A percentile compares a stretch with the other conserved stretches of the same genome.
Evolutionary conservation across 2,797 vertebrate species (phyloP).

Genomic region (Balearica regulorum): DNA sequence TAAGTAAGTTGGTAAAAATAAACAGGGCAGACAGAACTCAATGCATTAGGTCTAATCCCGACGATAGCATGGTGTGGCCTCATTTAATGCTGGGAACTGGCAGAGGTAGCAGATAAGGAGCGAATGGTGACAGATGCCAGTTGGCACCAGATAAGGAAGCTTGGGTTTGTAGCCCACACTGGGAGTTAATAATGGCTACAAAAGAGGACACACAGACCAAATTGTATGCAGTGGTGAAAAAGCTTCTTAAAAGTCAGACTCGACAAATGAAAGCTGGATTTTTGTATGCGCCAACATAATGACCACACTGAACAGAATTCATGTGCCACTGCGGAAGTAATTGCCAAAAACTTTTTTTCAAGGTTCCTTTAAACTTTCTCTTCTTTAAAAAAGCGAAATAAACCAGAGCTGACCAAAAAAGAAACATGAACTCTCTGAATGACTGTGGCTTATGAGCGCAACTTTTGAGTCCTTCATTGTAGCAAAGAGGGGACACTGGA

Average conservation of each 20-base stretch:
- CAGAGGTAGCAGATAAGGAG: slow-evolving; percentile 55
- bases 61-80: neutral
- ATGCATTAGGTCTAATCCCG: slow-evolving; percentile 40
- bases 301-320: neutral
- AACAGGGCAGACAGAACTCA: slow-evolving; percentile 28
- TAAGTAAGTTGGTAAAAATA: slow-evolving; percentile 58
- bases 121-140: slow-evolving; percentile 45
- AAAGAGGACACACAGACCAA: slow-evolving; percentile 35
- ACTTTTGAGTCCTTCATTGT: neutral
- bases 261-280: neutral
- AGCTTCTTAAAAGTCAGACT: slow-evolving; percentile 41
- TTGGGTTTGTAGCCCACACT: slow-evolving; percentile 28
- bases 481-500: neutral
- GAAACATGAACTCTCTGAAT: neutral
- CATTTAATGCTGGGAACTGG: slow-evolving; percentile 42
- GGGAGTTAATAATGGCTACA: neutral
- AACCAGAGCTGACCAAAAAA: neutral
- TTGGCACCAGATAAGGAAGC: slow-evolving; percentile 50
- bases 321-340: neutral
- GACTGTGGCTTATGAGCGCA: neutral
- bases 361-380: neutral
- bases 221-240: slow-evolving; percentile 36
- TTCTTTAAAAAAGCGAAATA: neutral
- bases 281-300: neutral
- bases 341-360: neutral